These are phyloP conservation scores for Enteromius unitaeniatus DNA, from an alignment of 2,797 vertebrate species.

Conservation along the genomic window DNA sequence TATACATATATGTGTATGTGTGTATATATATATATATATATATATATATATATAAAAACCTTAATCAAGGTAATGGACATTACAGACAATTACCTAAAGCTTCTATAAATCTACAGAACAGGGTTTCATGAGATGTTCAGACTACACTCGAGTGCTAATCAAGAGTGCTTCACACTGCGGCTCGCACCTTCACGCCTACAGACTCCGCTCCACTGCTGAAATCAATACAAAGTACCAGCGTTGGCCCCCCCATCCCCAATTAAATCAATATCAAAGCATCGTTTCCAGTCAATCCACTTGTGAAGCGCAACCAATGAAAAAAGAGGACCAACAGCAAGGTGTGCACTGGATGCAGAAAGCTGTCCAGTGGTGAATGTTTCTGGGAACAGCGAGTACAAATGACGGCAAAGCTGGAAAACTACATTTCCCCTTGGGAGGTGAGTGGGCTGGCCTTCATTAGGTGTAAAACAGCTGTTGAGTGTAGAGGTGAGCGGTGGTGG, in stretches of 20 bases:
- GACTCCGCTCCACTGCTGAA: conserved; percentile 56
- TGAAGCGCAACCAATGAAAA: background rate
- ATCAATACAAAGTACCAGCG: conserved; percentile 66
- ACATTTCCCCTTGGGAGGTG: background rate
- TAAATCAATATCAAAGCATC: conserved; percentile 59
- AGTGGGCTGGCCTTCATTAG: conserved; percentile 68
- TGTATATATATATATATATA: too few species aligned
- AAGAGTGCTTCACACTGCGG: conserved; percentile 57
- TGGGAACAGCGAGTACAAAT: conserved; percentile 12
- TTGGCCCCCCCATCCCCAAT: conserved; percentile 51
- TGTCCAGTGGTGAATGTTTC: background rate
- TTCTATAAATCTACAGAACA: background rate
- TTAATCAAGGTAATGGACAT: too few species aligned
- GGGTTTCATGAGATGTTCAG: conserved; percentile 17
- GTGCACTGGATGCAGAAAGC: background rate
- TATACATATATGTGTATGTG: too few species aligned
- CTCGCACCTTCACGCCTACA: conserved; percentile 60
- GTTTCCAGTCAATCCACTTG: conserved; percentile 16
- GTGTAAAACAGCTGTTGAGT: conserved; percentile 76
- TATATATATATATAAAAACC: too few species aligned
- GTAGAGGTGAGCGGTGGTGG: conserved; percentile 76
- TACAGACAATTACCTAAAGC: background rate
- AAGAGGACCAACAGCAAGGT: conserved; percentile 17
- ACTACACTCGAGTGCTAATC: conserved; percentile 35
- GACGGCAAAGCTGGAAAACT: background rate